These are phyloP conservation scores for Rhagophthalmus giganteus DNA, from an alignment of 2,888 invertebrate species.

Conservation along the genomic window DNA sequence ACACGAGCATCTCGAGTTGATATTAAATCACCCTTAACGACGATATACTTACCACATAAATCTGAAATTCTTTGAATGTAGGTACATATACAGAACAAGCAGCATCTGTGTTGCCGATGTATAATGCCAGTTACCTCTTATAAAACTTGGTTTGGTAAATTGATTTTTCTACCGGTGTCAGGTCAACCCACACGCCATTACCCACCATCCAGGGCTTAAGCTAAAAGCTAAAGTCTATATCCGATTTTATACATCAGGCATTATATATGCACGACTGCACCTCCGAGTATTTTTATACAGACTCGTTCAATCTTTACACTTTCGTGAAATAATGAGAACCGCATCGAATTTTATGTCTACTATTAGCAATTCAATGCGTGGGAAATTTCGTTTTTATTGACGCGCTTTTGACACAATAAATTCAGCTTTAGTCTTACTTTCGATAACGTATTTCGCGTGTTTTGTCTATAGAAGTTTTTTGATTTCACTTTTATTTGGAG, in stretches of 20 bases:
- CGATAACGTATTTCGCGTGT: too few relatives aligned
- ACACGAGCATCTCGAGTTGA: neutral
- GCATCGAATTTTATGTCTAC: neutral
- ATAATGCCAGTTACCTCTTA: neutral
- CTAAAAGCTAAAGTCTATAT: slow-evolving; percentile 19
- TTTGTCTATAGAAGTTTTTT: too few relatives aligned
- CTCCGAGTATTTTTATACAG: slow-evolving; percentile 9
- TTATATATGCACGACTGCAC: slow-evolving; percentile 20
- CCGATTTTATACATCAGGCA: slow-evolving; percentile 15
- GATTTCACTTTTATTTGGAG: too few relatives aligned
- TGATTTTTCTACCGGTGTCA: slow-evolving; percentile 19
- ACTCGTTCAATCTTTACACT: neutral
- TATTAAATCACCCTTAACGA: neutral
- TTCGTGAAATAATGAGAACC: neutral
- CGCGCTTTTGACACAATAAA: too few relatives aligned
- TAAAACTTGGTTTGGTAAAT: slow-evolving; percentile 4
- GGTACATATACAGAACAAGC: too few relatives aligned
- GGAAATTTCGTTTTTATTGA: too few relatives aligned
- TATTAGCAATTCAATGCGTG: neutral
- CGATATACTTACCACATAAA: neutral
- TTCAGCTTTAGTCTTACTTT: too few relatives aligned
- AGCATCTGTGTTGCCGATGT: neutral
- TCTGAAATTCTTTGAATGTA: neutral
- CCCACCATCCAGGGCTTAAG: slow-evolving; percentile 14
- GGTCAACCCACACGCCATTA: slow-evolving; percentile 20